Conservation (phyloP, 2,113 vertebrate species). For the Psammodynastes pulverulentus region DNA sequence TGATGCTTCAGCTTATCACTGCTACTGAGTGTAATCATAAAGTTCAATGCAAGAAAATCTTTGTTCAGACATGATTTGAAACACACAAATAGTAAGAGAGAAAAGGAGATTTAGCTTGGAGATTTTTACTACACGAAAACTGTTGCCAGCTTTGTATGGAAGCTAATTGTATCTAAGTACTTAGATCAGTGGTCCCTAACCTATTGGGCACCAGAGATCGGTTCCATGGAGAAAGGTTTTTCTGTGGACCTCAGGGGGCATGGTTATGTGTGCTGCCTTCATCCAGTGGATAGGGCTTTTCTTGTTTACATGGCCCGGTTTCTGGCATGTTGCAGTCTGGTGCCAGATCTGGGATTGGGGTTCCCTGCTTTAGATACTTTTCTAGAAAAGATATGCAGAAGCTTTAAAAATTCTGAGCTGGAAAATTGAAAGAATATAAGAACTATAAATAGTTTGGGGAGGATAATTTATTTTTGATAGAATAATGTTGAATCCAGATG, state of each 20-base stretch:
- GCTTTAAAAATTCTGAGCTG: not conserved
- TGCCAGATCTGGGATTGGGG: not conserved
- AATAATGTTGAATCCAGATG: not conserved
- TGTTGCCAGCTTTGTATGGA: not conserved
- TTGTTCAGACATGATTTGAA: slow-evolving; percentile 49
- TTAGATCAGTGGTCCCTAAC: not conserved
- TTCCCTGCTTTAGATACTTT: not conserved
- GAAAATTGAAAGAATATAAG: not conserved
- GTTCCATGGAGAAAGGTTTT: not conserved
- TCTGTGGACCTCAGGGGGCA: not conserved
- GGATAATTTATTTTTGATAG: not conserved
- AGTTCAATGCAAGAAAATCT: slow-evolving; percentile 44
- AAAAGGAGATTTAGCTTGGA: not conserved
- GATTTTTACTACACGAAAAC: not conserved
- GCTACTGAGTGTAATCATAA: slow-evolving; percentile 41
- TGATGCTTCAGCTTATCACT: slow-evolving; percentile 39
- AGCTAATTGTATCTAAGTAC: not conserved
- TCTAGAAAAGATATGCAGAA: slow-evolving; percentile 8
- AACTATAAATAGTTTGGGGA: not conserved
- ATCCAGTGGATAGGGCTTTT: not conserved
- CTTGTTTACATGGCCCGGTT: not conserved
- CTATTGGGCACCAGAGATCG: not conserved
- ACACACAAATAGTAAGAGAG: slow-evolving; percentile 48
- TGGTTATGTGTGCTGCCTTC: not conserved
- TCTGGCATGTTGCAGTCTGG: not conserved